phyloP scores from a whole-genome alignment of 2,113 vertebrate genomes.

The Actenoides lindsayi region DNA sequence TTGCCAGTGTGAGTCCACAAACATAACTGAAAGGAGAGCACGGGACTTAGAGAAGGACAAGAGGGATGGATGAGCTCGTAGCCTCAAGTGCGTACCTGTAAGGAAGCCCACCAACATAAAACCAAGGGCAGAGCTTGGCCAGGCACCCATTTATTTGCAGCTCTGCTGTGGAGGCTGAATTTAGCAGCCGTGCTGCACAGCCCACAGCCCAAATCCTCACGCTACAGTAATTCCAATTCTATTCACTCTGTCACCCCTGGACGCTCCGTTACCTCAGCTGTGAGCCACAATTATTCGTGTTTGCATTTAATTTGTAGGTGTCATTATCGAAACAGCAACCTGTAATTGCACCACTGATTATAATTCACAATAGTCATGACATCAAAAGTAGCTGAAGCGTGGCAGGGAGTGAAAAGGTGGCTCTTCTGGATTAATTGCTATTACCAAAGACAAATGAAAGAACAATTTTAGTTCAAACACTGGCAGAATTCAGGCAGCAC shows the following conservation, averaged over 20 bases:
- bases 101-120: not conserved
- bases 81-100: not conserved
- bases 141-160: not conserved
- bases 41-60: not conserved
- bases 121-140: not conserved
- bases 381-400: conserved; percentile 32
- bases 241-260: not conserved
- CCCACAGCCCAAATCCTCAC: not conserved
- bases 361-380: not conserved
- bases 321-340: conserved; percentile 79
- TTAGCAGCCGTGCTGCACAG: not conserved
- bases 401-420: conserved; percentile 4
- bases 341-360: conserved; percentile 78
- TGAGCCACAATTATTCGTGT: not conserved
- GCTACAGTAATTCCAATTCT: not conserved
- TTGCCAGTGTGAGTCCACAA: not conserved
- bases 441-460: not conserved
- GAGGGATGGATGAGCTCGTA: not conserved
- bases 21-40: not conserved
- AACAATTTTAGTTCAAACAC: not conserved
- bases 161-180: not conserved
- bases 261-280: not conserved
- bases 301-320: conserved; percentile 65
- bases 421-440: not conserved
- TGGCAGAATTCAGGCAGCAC: not conserved